Evolutionary conservation across 1,140 invertebrate genomes (phyloP).

Genomic region (Mercenaria mercenaria): DNA sequence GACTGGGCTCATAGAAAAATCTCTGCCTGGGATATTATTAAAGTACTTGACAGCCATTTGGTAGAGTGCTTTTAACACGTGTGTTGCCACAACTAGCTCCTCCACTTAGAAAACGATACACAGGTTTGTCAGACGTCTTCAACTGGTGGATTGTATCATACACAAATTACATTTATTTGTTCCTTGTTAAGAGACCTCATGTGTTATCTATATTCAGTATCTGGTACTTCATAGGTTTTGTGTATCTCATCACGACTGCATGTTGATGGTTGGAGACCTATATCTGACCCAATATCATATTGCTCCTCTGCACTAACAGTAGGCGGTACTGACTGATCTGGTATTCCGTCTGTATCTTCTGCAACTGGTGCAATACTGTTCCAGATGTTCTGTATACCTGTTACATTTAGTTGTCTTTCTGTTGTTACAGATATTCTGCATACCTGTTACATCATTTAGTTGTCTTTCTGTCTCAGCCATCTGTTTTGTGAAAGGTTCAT

Average conservation of each 20-base stretch:
- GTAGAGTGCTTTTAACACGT: constrained; percentile 42
- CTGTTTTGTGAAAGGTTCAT: not conserved
- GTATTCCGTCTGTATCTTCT: constrained; percentile 27
- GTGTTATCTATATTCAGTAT: constrained; percentile 38
- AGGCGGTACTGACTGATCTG: not conserved
- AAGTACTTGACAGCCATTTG: constrained; percentile 53
- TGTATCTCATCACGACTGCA: not conserved
- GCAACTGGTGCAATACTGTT: constrained; percentile 12
- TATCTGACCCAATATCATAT: constrained; percentile 9
- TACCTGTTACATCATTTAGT: not conserved
- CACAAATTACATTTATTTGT: constrained; percentile 43
- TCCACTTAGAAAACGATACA: constrained; percentile 45
- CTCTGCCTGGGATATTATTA: constrained; percentile 12
- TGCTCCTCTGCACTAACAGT: not conserved
- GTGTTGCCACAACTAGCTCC: constrained; percentile 69
- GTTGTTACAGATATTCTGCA: constrained; percentile 19
- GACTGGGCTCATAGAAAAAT: constrained; percentile 4
- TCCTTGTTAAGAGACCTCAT: constrained; percentile 27
- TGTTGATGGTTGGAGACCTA: not conserved
- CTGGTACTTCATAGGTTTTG: constrained; percentile 4
- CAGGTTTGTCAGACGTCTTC: not conserved
- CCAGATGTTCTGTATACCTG: no score
- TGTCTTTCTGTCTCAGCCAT: constrained; percentile 9
- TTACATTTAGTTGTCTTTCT: no score
- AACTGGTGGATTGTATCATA: constrained; percentile 46